phyloP scores from a whole-genome alignment of 2,113 vertebrate genomes.

The Colius striatus region DNA sequence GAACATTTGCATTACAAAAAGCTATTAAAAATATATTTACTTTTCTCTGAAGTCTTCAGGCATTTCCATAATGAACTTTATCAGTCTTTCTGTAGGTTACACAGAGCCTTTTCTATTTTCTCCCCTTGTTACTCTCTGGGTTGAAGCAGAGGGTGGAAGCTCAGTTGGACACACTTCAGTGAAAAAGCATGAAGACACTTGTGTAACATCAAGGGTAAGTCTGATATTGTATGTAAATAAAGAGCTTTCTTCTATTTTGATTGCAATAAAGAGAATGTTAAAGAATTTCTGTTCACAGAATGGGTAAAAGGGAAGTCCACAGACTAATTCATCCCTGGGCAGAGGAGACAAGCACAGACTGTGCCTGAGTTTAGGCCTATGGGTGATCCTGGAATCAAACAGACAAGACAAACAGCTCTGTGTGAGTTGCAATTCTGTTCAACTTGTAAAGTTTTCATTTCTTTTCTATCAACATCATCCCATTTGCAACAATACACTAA shows the following conservation, averaged over 20 bases:
- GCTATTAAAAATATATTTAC: not conserved
- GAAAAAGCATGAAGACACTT: not conserved
- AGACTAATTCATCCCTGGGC: not conserved
- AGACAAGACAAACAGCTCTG: not conserved
- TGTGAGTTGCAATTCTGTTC: not conserved
- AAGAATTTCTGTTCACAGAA: not conserved
- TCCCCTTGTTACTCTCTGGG: not conserved
- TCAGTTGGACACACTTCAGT: not conserved
- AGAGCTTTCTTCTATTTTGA: not conserved
- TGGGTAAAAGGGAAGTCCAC: not conserved
- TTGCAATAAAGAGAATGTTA: not conserved
- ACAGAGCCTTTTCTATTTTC: not conserved
- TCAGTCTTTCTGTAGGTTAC: not conserved
- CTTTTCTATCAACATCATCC: not conserved
- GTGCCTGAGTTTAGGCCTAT: not conserved
- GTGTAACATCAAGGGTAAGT: not conserved
- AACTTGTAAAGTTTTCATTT: not conserved
- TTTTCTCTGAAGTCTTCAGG: not conserved
- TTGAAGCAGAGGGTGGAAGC: not conserved
- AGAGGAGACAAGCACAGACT: not conserved
- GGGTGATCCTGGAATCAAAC: not conserved
- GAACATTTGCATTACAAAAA: conserved; percentile 9
- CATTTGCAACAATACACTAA: not conserved
- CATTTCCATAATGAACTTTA: not conserved
- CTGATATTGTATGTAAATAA: not conserved